Evolutionary conservation across 2,888 invertebrate species (phyloP), one percentile per base, ranked within the genome.

Genomic region (Caenorhabditis sp.): DNA sequence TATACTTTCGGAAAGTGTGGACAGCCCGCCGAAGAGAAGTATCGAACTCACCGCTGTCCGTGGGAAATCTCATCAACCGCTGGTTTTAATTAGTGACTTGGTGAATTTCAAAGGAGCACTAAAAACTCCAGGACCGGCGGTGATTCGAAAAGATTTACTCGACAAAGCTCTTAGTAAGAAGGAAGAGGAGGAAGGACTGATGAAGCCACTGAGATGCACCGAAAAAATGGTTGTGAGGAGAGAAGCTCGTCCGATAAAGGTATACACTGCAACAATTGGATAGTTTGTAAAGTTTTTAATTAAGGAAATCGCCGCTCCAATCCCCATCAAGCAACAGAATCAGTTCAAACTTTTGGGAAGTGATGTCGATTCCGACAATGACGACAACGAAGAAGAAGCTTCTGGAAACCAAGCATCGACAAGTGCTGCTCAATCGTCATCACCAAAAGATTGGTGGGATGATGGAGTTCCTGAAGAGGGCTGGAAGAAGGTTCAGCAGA

Each of bases 11-110:
- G 95, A 96, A 78, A 96, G 97, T 24, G 97, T 97, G 92, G 98
- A 98, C 93, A 95, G 95, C 22, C 97, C 97, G 92, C 98, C 98
- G 0, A 97, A 97, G 92, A 94, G 97, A 83, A 98, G 97, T 93
- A 95, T 98, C 3, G 92, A 93, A 4, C 92, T 92, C 20, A 92
- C 92, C 5, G 93, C 93, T n/a, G 77, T 86, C 65, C 92, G 88
- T 24, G 85, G 86, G 24, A 71, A 78, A 24, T 77, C 82, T 13
- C 80, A 82, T 44, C 62, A 71, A 18, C 88, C 88, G 2, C 60
- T 83, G 11, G 67, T 87, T 15, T 69, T 86, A 8, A 83, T 87
- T 32, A 80, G 82, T 6, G 82, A 84, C 0, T 58, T 87, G 22
- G 67, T 81, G 56, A 87, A 86, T 64, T 87, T 79, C 69, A 83